These are phyloP conservation scores for Trogon melanurus DNA, from an alignment of 2,113 vertebrate species.

Conservation along the genomic window DNA sequence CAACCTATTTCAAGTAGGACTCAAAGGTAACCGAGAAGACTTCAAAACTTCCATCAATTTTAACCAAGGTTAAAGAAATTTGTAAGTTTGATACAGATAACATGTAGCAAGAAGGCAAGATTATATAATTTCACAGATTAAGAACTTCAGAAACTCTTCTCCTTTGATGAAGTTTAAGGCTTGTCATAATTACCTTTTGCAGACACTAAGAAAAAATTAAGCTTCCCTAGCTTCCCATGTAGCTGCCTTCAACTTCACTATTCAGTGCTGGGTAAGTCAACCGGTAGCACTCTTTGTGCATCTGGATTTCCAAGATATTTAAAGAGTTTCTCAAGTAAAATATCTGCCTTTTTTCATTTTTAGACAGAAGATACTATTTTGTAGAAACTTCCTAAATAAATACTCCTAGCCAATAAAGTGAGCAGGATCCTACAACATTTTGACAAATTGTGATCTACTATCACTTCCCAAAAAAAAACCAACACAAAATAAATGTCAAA, in stretches of 20 bases:
- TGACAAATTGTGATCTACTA: not conserved
- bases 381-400: not conserved
- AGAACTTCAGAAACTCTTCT: not conserved
- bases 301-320: not conserved
- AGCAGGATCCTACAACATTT: not conserved
- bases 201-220: not conserved
- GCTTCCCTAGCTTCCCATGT: not conserved
- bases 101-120: not conserved
- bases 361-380: not conserved
- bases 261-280: not conserved
- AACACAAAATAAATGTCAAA: not conserved
- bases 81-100: rapidly evolving
- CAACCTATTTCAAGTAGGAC: not conserved
- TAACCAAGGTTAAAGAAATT: not conserved
- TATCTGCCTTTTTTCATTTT: not conserved
- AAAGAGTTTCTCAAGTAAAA: not conserved
- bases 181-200: not conserved
- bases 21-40: not conserved
- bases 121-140: not conserved
- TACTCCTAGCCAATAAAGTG: not conserved
- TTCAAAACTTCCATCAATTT: not conserved
- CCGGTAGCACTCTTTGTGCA: not conserved
- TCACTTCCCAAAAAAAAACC: not conserved
- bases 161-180: not conserved
- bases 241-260: not conserved